Evolutionary conservation across 2,888 invertebrate genomes (phyloP).

Genomic region (Taenaris catops): DNA sequence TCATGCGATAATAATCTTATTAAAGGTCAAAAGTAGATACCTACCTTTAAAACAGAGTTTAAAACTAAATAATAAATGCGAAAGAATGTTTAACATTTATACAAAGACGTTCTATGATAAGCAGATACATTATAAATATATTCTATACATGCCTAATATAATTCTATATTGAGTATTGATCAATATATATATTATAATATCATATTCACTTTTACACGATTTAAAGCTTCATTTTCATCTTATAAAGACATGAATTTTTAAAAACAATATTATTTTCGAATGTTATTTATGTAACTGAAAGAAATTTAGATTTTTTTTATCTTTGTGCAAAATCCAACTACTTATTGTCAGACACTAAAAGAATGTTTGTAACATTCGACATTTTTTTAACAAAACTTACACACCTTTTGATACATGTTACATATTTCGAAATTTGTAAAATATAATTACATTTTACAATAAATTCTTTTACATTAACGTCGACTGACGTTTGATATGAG

Average conservation of each 20-base stretch:
- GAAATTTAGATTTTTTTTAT: neutral
- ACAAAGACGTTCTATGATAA: conserved; percentile 11
- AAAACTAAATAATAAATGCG: too few relatives aligned
- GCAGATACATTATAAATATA: conserved; percentile 17
- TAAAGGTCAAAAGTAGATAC: too few relatives aligned
- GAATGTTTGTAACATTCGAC: conserved; percentile 57
- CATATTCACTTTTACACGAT: conserved; percentile 58
- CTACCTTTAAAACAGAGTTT: too few relatives aligned
- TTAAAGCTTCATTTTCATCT: conserved; percentile 73
- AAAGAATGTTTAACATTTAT: neutral
- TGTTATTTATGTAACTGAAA: too few relatives aligned
- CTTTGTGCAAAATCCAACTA: conserved; percentile 42
- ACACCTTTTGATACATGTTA: conserved; percentile 1
- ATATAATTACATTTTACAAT: conserved; percentile 6
- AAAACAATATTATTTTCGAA: conserved; percentile 30
- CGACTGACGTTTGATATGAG: conserved; percentile 17
- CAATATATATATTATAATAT: conserved; percentile 27
- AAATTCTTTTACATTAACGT: conserved; percentile 10
- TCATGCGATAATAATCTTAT: too few relatives aligned
- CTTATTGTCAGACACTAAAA: conserved; percentile 68
- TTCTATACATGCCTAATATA: conserved; percentile 14
- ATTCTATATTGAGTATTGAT: conserved; percentile 16
- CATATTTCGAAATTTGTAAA: conserved; percentile 6
- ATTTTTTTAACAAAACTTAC: conserved; percentile 20
- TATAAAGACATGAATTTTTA: conserved; percentile 41